Percentiles rank a stretch among this genome's conserved stretches.
Conservation (phyloP, 2,113 vertebrate genomes). For the Camelus bactrianus region DNA sequence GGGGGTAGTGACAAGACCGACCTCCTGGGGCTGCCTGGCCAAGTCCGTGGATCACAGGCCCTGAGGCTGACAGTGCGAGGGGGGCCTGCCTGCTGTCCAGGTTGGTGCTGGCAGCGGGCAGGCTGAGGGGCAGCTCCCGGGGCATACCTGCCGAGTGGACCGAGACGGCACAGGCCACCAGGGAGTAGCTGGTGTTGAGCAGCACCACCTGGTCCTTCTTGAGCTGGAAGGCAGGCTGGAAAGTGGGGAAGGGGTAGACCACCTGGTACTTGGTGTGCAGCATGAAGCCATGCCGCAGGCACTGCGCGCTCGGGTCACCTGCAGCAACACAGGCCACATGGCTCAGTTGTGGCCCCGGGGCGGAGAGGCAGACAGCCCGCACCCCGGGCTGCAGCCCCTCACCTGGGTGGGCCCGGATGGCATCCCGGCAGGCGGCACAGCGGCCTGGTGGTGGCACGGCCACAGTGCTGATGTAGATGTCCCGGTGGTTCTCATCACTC, state of each 20-base stretch:
- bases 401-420: slow-evolving; percentile 85
- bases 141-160: slow-evolving; percentile 90
- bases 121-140: fast-evolving
- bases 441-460: slow-evolving; percentile 90
- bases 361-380: fast-evolving
- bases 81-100: slow-evolving; percentile 81
- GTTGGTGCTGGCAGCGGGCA: neutral
- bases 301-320: slow-evolving; percentile 87
- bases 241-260: slow-evolving; percentile 96
- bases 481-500: slow-evolving; percentile 96
- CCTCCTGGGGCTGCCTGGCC: neutral
- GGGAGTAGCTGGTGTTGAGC: slow-evolving; percentile 96
- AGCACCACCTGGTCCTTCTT: slow-evolving; percentile 96
- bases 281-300: slow-evolving; percentile 94
- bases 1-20: neutral
- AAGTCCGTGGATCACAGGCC: fast-evolving
- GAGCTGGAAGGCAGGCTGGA: slow-evolving; percentile 96
- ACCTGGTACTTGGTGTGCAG: slow-evolving; percentile 96
- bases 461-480: slow-evolving; percentile 94
- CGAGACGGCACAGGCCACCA: slow-evolving; percentile 95
- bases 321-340: neutral
- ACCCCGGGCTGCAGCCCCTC: neutral
- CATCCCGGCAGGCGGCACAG: slow-evolving; percentile 89
- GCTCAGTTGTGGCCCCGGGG: fast-evolving
- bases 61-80: fast-evolving